A percentile compares a stretch with the other conserved stretches of the same genome.
Evolutionary conservation across 1,140 invertebrate species (phyloP).

Genomic region (Wiebesia pumilae): DNA sequence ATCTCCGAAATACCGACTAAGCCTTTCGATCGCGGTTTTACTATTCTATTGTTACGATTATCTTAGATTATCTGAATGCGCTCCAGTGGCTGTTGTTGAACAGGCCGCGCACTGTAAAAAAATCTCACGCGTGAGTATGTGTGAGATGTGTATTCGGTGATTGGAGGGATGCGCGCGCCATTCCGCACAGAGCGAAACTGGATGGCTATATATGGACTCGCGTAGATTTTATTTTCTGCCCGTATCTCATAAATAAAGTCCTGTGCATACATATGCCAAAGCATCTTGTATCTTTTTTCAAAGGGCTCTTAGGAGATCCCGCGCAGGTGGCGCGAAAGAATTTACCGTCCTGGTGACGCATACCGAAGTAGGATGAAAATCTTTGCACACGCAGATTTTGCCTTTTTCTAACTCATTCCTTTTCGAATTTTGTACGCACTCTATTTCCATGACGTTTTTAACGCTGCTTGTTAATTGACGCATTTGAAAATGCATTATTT

Average conservation of each 20-base stretch:
- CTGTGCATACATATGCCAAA: slow-evolving; percentile 4
- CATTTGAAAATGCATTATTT: neutral
- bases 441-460: neutral
- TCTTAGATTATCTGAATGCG: neutral
- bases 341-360: slow-evolving; percentile 1
- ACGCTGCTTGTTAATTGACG: neutral
- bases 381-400: neutral
- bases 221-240: slow-evolving; percentile 20
- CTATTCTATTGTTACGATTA: neutral
- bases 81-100: neutral
- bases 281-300: slow-evolving; percentile 7
- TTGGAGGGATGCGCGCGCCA: neutral
- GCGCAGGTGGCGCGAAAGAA: slow-evolving; percentile 17
- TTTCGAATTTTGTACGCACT: neutral
- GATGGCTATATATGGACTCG: neutral
- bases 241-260: slow-evolving; percentile 21
- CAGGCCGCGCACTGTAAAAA: neutral
- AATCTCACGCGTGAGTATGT: neutral
- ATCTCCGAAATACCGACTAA: neutral
- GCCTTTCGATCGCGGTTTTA: neutral
- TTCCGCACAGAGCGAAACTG: neutral
- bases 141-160: slow-evolving; percentile 4
- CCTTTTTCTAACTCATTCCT: neutral
- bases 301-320: slow-evolving; percentile 6
- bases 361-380: slow-evolving; percentile 15